phyloP scores from a whole-genome alignment of 2,888 invertebrate genomes.

The Bimastos eiseni region DNA sequence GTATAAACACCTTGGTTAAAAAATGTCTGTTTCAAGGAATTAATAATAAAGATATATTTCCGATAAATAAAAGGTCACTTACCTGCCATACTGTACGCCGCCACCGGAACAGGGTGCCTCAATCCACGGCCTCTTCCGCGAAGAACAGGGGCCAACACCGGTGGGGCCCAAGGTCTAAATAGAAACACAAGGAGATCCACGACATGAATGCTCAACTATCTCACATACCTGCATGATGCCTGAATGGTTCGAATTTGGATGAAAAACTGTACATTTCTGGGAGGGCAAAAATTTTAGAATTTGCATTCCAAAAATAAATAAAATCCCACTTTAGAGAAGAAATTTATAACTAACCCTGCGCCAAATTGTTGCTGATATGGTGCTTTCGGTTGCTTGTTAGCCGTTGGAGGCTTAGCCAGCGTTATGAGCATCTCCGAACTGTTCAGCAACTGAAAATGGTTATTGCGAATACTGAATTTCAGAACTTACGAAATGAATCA shows the following conservation, averaged over 20 bases:
- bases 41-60: neutral
- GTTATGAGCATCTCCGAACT: slow-evolving; percentile 79
- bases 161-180: neutral
- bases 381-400: slow-evolving; percentile 87
- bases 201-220: neutral
- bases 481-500: neutral
- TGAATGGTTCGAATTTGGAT: neutral
- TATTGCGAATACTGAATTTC: neutral
- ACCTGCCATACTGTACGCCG: neutral
- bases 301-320: neutral
- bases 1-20: too few relatives aligned
- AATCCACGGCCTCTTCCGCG: slow-evolving; percentile 9
- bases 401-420: slow-evolving; percentile 96
- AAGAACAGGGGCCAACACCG: neutral
- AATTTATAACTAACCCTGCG: neutral
- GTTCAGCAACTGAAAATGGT: slow-evolving; percentile 26
- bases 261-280: neutral
- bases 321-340: slow-evolving; percentile 7
- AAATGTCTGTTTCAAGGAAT: too few relatives aligned
- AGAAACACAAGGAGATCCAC: neutral
- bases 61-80: neutral
- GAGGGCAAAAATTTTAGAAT: neutral
- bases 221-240: neutral
- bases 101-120: neutral
- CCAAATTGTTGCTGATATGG: slow-evolving; percentile 48